phyloP scores from a whole-genome alignment of 2,888 invertebrate genomes.

The Fragum whitleyi region DNA sequence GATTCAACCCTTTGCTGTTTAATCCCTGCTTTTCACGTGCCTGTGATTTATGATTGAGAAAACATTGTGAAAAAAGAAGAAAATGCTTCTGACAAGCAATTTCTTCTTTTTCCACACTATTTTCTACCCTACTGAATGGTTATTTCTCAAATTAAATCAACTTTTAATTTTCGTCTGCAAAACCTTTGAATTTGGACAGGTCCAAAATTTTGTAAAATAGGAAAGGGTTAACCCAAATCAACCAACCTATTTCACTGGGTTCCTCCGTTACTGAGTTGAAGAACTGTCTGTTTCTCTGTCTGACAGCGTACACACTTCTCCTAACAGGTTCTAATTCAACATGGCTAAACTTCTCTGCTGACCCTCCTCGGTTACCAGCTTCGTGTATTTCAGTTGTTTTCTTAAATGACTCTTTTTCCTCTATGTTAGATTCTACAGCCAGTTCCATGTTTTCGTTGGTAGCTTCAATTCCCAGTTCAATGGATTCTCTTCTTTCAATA shows the following conservation, averaged over 20 bases:
- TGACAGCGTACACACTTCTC: constrained; percentile 27
- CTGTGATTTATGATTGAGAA: too few relatives aligned
- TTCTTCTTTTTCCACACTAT: neutral
- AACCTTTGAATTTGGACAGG: neutral
- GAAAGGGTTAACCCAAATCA: neutral
- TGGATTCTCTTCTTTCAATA: neutral
- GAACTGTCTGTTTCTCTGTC: constrained; percentile 39
- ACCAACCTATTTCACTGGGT: neutral
- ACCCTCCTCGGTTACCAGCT: neutral
- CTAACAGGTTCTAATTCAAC: constrained; percentile 41
- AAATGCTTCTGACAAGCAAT: neutral
- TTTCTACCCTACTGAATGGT: too few relatives aligned
- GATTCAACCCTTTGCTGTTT: too few relatives aligned
- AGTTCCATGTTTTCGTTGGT: neutral
- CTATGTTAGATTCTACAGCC: neutral
- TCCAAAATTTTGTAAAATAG: neutral
- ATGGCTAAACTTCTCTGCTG: neutral
- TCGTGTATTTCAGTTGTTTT: neutral
- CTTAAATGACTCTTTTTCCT: neutral
- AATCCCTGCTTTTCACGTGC: too few relatives aligned
- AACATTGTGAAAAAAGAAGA: too few relatives aligned
- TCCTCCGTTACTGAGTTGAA: constrained; percentile 36
- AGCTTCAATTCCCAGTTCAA: neutral
- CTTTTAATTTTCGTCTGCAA: too few relatives aligned
- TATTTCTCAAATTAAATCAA: too few relatives aligned